Evolutionary conservation across 2,888 invertebrate species (phyloP), one percentile per base, ranked within the genome.

Genomic region (Stenodema calcarata): DNA sequence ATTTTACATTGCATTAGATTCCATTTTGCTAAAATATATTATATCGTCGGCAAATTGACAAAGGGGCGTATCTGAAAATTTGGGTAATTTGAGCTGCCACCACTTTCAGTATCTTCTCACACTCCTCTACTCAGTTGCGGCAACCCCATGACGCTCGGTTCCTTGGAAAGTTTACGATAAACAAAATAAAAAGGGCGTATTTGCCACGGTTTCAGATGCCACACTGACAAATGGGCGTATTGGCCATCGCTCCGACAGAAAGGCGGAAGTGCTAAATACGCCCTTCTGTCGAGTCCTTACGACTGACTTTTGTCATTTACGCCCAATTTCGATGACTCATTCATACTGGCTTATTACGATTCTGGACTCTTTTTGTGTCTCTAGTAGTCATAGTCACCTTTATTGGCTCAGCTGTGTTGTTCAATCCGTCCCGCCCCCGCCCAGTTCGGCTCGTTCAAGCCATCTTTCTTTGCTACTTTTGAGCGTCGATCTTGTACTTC

Each of bases 11-110:
- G n/a, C n/a, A n/a, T n/a, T n/a, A n/a, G n/a, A n/a, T n/a, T n/a
- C n/a, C n/a, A n/a, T n/a, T n/a, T n/a, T n/a, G n/a, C n/a, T n/a
- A n/a, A n/a, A n/a, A n/a, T n/a, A n/a, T n/a, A n/a, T n/a, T n/a
- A 78, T 78, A 27, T 78, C 78, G 78, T 79, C 79, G 47, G 44
- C 30, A 47, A 79, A 79, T 79, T 79, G 79, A 79, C 47, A 79
- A 79, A 79, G 79, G 28, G 42, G 79, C 79, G 79, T 44, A 79
- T 79, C 47, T 42, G 79, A 35, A 44, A 79, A 79, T 73, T 73
- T 73, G 18, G 75, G 75, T 73, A 27, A 27, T 73, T 76, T 76
- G 41, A 76, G 76, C 41, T 76, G 41, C 35, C 35, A 35, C 41
- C 35, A 76, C 76, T 76, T 76, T 35, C 35, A 14, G 30, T 35